These are phyloP conservation scores for Garrulus glandarius DNA, from an alignment of 2,797 vertebrate genomes.

Conservation along the genomic window DNA sequence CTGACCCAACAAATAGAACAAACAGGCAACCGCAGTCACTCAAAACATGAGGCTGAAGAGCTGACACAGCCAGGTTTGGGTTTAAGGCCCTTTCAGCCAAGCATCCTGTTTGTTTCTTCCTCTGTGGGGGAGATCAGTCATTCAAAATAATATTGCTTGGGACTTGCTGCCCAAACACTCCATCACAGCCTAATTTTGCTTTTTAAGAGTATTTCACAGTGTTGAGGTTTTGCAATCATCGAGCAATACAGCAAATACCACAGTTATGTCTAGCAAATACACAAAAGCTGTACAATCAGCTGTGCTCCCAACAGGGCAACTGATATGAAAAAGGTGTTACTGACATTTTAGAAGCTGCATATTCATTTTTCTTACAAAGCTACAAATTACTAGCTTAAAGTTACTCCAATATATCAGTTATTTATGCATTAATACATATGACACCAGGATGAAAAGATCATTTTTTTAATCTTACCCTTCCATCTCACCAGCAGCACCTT, in stretches of 20 bases:
- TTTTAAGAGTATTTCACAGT: background rate
- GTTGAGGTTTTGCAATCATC: background rate
- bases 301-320: rapidly evolving
- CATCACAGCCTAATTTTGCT: background rate
- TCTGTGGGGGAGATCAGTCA: background rate
- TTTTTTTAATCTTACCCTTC: background rate
- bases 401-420: background rate
- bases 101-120: background rate
- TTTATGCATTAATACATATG: rapidly evolving
- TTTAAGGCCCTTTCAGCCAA: background rate
- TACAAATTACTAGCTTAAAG: background rate
- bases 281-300: background rate
- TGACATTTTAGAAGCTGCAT: background rate
- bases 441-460: background rate
- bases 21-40: background rate
- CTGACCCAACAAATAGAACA: background rate
- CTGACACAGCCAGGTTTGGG: background rate
- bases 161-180: background rate
- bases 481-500: rapidly evolving
- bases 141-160: background rate
- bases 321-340: rapidly evolving
- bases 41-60: background rate
- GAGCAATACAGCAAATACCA: background rate
- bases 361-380: background rate
- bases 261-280: background rate